Evolutionary conservation across 2,797 vertebrate species (phyloP), one percentile per base, ranked within the genome.

Genomic region (Menidia menidia): DNA sequence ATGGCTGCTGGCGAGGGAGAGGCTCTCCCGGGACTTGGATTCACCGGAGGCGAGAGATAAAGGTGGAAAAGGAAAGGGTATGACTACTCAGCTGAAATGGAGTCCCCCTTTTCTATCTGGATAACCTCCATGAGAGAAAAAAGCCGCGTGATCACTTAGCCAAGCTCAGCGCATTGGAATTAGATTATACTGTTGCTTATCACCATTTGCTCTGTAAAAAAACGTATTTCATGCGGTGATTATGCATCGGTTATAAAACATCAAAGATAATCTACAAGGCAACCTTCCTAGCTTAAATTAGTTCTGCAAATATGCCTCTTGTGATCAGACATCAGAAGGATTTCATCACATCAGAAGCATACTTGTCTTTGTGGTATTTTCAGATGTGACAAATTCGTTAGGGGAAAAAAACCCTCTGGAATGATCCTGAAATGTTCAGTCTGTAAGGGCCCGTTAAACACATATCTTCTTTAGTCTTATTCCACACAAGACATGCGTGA

Each of bases 61-160:
- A 86, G 83, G 84, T 75, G 72, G 82, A 83, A 73, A 73, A 74
- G 73, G 72, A 68, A 71, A 82, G 77, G 78, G 75, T 85, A 71
- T 70, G 81, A 86, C 82, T 79, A 84, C 87, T 87, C 83, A 77
- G 86, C 78, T 82, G 88, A 88, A 90, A 90, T 68, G 68, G 84
- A 92, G 88, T 83, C 83, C 60, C 31, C 74, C 59, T 55, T 60
- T 80, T 75, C 76, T 75, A 57, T 83, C 73, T 69, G 82, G 84
- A 87, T 85, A 86, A 85, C 86, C 87, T 91, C 83, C 52, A n/a
- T 74, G 81, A 65, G 81, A 66, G 72, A 63, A 77, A 77, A 70
- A 85, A 71, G 80, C 59, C 31, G 77, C 73, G 71, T 79, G 76
- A 86, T 88, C 84, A 66, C 61, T 82, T 63, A 58, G 73, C 73